These are phyloP conservation scores for Prenolepis imparis DNA, from an alignment of 2,888 invertebrate species.

Conservation along the genomic window DNA sequence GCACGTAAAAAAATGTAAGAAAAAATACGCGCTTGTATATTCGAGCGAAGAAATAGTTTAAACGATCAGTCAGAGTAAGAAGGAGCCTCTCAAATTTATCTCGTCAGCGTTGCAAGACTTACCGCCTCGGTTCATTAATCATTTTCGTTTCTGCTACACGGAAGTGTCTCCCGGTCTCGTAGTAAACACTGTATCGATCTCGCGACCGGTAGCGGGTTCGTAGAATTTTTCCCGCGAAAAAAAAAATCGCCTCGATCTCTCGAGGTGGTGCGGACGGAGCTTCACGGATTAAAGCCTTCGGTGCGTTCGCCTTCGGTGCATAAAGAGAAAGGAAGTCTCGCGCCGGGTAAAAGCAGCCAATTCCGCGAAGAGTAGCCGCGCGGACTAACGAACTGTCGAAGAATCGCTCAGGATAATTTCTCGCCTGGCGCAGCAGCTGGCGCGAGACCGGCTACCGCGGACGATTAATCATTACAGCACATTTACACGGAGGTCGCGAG, in stretches of 20 bases:
- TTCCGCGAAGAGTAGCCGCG: conserved; percentile 48
- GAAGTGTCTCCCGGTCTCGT: not conserved
- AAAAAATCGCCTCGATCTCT: conserved; percentile 5
- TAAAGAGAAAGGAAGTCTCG: conserved; percentile 52
- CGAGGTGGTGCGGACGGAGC: not conserved
- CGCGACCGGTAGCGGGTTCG: conserved; percentile 14
- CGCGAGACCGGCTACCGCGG: conserved; percentile 53
- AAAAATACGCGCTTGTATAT: not conserved
- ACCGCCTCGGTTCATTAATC: conserved; percentile 43
- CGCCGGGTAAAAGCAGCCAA: conserved; percentile 48
- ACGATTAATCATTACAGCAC: conserved; percentile 51
- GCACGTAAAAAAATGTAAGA: not conserved
- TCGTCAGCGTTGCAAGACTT: not conserved
- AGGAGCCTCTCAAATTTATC: conserved; percentile 35
- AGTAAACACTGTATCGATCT: conserved; percentile 43
- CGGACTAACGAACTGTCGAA: conserved; percentile 55
- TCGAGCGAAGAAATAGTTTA: not conserved
- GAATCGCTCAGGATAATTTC: conserved; percentile 56
- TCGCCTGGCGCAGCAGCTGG: conserved; percentile 51
- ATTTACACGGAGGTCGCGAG: conserved; percentile 35
- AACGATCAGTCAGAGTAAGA: conserved; percentile 3
- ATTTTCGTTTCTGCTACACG: conserved; percentile 30
- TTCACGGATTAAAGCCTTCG: conserved; percentile 37
- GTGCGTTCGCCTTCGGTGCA: conserved; percentile 38
- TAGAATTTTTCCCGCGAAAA: conserved; percentile 12